A percentile compares a stretch with the other conserved stretches of the same genome.
phyloP scores from a whole-genome alignment of 2,888 invertebrate species.

The Lepidonotus clava region DNA sequence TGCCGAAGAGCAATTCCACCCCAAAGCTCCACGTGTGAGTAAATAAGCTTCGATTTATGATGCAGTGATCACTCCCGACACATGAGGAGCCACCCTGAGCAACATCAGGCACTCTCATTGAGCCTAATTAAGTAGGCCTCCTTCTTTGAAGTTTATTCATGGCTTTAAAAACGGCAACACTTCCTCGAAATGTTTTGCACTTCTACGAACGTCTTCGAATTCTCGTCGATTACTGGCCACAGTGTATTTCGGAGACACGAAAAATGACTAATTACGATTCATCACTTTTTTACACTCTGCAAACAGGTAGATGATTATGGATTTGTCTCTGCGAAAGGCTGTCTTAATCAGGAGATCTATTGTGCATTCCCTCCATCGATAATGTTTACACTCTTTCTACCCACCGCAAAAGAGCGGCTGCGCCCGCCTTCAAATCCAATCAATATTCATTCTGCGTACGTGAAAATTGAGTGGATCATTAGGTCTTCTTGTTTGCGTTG shows the following conservation, averaged over 20 bases:
- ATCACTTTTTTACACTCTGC: not conserved
- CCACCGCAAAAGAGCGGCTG: not conserved
- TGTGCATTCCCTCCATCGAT: not conserved
- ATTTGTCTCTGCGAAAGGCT: not conserved
- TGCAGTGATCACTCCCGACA: not conserved
- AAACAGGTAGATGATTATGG: constrained; percentile 3
- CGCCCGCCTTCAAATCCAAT: not conserved
- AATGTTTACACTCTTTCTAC: constrained; percentile 14
- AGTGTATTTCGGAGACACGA: not conserved
- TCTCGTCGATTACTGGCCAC: not conserved
- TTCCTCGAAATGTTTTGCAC: not conserved
- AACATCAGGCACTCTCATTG: too few relatives aligned
- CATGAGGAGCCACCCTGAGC: too few relatives aligned
- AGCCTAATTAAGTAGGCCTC: not conserved
- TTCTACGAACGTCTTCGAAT: not conserved
- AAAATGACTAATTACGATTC: constrained; percentile 15
- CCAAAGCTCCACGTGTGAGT: not conserved
- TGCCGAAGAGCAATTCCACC: not conserved
- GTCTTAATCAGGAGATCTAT: constrained; percentile 28
- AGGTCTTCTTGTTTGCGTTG: constrained; percentile 8
- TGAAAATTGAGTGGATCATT: not conserved
- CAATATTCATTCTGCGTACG: constrained; percentile 13
- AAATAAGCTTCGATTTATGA: constrained; percentile 1
- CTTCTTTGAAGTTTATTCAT: not conserved
- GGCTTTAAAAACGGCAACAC: not conserved